These are phyloP conservation scores for Sardina pilchardus DNA, from an alignment of 2,113 vertebrate genomes.

Conservation along the genomic window DNA sequence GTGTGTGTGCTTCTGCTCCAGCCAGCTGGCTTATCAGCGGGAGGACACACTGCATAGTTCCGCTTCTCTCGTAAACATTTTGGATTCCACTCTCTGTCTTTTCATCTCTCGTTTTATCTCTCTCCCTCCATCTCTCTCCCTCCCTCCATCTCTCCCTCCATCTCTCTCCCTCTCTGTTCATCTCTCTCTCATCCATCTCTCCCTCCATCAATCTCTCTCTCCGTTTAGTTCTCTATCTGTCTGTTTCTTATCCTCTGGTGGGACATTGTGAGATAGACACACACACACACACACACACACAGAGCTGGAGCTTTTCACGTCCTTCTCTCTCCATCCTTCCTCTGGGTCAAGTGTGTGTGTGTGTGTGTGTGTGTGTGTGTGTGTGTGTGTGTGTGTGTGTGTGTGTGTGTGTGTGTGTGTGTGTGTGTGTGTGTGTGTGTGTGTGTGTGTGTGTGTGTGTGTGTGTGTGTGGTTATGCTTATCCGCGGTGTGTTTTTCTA, in stretches of 20 bases:
- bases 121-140: not conserved
- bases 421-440: not conserved
- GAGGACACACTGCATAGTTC: slow-evolving; percentile 48
- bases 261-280: no score
- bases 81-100: slow-evolving; percentile 29
- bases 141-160: not conserved
- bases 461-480: not conserved
- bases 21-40: slow-evolving; percentile 31
- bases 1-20: slow-evolving; percentile 40
- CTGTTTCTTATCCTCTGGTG: not conserved
- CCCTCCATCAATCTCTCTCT: not conserved
- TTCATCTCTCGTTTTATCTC: not conserved
- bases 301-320: no score
- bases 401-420: no score
- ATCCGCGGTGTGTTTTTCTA: slow-evolving; percentile 3
- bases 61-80: slow-evolving; percentile 45
- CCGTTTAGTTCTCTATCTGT: not conserved
- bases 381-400: no score
- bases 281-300: no score
- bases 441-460: slow-evolving; percentile 4
- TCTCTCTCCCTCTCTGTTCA: not conserved
- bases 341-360: no score
- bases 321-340: not conserved
- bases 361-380: no score
- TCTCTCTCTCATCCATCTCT: not conserved